Conservation (phyloP, 2,113 vertebrate species). For the Rhombomys opimus region DNA sequence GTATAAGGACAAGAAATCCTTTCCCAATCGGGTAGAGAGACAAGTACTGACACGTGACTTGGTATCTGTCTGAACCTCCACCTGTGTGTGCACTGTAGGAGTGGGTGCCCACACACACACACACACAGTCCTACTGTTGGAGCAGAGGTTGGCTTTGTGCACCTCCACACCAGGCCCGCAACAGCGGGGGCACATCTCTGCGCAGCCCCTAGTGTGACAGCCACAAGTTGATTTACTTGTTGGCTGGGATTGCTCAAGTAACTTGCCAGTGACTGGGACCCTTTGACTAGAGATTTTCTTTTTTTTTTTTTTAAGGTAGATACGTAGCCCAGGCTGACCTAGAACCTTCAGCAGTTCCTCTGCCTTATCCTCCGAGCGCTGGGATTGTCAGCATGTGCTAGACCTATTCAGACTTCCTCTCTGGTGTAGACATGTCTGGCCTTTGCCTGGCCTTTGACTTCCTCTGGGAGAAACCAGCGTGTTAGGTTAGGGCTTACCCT, state of each 20-base stretch:
- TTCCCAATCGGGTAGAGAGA: neutral
- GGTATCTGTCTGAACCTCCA: neutral
- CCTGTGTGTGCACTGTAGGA: neutral
- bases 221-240: neutral
- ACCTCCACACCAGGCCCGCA: neutral
- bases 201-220: neutral
- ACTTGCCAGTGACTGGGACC: neutral
- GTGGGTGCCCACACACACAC: neutral
- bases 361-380: neutral
- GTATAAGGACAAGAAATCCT: neutral
- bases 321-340: neutral
- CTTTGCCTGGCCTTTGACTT: neutral
- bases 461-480: neutral
- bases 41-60: neutral
- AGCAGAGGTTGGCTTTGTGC: neutral
- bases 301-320: neutral
- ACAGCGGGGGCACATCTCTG: neutral
- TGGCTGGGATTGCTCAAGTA: neutral
- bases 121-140: neutral
- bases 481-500: neutral
- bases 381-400: neutral
- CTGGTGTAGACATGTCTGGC: rapidly evolving
- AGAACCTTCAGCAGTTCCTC: neutral
- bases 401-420: neutral
- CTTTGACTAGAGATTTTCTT: neutral